Evolutionary conservation across 1,140 invertebrate species (phyloP).

Genomic region (Tyrophagus putrescentiae): DNA sequence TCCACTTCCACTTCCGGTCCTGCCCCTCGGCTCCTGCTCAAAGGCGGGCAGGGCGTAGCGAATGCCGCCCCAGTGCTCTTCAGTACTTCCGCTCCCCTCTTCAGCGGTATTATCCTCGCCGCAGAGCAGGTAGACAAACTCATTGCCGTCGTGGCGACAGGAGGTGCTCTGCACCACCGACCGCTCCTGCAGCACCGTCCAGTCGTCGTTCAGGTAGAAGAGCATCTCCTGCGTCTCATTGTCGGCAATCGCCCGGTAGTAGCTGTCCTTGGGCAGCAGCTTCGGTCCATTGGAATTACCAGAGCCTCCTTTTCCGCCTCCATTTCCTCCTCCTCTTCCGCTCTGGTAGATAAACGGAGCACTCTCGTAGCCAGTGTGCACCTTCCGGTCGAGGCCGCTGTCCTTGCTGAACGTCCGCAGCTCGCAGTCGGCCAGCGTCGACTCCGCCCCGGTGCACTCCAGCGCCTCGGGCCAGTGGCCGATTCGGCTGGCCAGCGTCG

Average conservation of each 20-base stretch:
- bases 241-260: not conserved
- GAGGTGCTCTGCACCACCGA: constrained; percentile 47
- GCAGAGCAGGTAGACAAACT: constrained; percentile 87
- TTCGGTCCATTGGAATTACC: no score
- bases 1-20: no score
- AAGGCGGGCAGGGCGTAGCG: constrained; percentile 75
- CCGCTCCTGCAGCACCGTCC: not conserved
- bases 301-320: no score
- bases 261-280: not conserved
- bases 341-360: not conserved
- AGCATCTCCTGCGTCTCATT: constrained; percentile 8
- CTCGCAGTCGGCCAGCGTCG: constrained; percentile 64
- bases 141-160: constrained; percentile 62
- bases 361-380: not conserved
- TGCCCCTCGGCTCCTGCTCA: constrained; percentile 66
- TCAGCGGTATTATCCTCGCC: constrained; percentile 53
- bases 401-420: constrained; percentile 40
- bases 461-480: constrained; percentile 91
- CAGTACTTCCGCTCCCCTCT: not conserved
- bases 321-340: no score
- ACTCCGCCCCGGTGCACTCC: constrained; percentile 63
- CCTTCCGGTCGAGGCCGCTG: constrained; percentile 32
- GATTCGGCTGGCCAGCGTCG: constrained; percentile 62
- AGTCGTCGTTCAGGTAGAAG: constrained; percentile 13
- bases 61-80: constrained; percentile 91